Base-by-base conservation (phyloP, 2,888 invertebrate species). In the Pammene aurita region DNA sequence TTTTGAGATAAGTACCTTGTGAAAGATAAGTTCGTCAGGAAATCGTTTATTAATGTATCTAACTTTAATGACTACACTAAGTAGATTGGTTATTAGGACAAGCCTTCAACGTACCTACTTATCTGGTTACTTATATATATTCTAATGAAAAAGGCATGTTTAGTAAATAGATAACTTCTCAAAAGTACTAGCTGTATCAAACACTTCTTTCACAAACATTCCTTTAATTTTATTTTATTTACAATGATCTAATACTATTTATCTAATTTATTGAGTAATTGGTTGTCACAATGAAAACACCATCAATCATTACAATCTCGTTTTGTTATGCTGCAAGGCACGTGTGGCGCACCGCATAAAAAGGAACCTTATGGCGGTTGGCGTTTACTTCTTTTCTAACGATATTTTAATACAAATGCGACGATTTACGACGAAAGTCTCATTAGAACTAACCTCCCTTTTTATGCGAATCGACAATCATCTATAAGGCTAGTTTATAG, bases 81-180 rank as follows among this genome's bases (percentile, higher is more conserved):
- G 44, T 58, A 44, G n/a, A n/a, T 44, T n/a, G n/a, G 42, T 44
- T 58, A n/a, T 44, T 58, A 58, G n/a, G n/a, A 54, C 5, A 54
- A 54, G 9, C 9, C 7, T 35, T 54, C 13, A 10, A 35, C 35
- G 55, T 38, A 14, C 0, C 26, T 14, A 10, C 5, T 55, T 9
- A 10, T n/a, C 7, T 38, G 7, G 5, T 35, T 35, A 35, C 4
- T 4, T 5, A 35, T 35, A 35, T 35, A 35, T 35, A 7, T 35
- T 35, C 5, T 35, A 5, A 35, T 5, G 35, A 55, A 35, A n/a
- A n/a, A n/a, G n/a, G n/a, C n/a, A n/a, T n/a, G n/a, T n/a, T n/a
- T n/a, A n/a, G n/a, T n/a, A n/a, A n/a, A n/a, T 38, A 38, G 6
- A 6, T 38, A 5, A 38, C 38, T 38, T 38, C 38, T 38, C 9